Conservation (phyloP, 2,113 vertebrate genomes). For the Callipepla squamata region DNA sequence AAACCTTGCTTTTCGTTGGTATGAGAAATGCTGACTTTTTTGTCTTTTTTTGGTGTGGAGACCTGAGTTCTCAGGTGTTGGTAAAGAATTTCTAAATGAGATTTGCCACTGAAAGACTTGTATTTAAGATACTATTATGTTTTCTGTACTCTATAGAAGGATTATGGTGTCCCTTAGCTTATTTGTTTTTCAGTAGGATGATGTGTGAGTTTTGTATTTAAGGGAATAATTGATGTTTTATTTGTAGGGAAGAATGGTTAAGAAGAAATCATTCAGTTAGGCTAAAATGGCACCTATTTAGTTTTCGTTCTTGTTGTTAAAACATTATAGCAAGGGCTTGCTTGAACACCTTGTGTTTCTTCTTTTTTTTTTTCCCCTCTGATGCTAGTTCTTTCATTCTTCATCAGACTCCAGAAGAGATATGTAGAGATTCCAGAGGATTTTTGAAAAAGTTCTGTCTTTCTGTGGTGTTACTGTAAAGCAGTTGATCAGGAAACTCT, state of each 20-base stretch:
- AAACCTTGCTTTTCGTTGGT: neutral
- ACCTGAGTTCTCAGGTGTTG: neutral
- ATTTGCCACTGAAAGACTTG: neutral
- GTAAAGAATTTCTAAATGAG: neutral
- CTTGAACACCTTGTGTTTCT: neutral
- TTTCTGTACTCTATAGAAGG: neutral
- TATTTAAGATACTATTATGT: neutral
- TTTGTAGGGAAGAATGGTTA: neutral
- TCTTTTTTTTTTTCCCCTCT: neutral
- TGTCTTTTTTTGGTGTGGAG: neutral
- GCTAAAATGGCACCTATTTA: neutral
- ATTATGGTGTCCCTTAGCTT: neutral
- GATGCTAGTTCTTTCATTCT: neutral
- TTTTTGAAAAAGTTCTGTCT: neutral
- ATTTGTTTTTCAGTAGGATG: neutral
- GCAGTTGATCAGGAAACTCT: no score
- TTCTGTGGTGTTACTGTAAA: no score
- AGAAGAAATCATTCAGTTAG: neutral
- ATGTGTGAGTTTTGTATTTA: neutral
- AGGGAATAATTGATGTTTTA: neutral
- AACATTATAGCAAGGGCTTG: neutral
- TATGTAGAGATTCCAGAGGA: neutral
- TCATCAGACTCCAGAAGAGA: neutral
- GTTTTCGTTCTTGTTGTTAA: neutral
- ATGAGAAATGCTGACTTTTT: neutral